These are phyloP conservation scores for Chionomys nivalis DNA, from an alignment of 2,113 vertebrate genomes.

Conservation along the genomic window DNA sequence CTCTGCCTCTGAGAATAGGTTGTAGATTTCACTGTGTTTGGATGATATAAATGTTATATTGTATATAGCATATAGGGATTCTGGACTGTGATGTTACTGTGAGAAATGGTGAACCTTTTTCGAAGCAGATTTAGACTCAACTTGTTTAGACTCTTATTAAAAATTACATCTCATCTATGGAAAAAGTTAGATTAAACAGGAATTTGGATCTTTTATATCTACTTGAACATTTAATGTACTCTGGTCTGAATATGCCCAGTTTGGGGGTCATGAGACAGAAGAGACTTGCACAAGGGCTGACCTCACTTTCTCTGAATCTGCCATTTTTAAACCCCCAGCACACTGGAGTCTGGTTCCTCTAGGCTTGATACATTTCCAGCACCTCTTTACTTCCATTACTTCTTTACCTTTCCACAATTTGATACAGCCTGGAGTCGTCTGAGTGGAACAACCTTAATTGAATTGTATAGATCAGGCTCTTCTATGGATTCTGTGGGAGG, in stretches of 20 bases:
- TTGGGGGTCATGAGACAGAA: neutral
- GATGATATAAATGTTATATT: neutral
- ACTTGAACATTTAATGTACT: neutral
- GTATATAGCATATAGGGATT: neutral
- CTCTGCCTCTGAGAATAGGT: neutral
- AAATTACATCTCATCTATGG: neutral
- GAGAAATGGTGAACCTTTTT: neutral
- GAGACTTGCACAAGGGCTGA: neutral
- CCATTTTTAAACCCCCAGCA: neutral
- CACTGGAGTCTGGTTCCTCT: neutral
- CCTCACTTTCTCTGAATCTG: neutral
- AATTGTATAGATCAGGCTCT: too few relatives aligned
- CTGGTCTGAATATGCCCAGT: neutral
- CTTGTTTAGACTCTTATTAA: neutral
- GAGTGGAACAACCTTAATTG: neutral
- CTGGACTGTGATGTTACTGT: neutral
- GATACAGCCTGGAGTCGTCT: neutral
- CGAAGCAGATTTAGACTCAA: neutral
- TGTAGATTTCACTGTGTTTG: neutral
- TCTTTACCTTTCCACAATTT: neutral
- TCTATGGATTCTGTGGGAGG: neutral
- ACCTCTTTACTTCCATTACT: neutral
- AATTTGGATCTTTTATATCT: neutral
- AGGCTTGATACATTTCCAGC: neutral
- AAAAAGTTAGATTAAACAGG: neutral